phyloP scores from a whole-genome alignment of 2,113 vertebrate genomes.

The Microcebus murinus region DNA sequence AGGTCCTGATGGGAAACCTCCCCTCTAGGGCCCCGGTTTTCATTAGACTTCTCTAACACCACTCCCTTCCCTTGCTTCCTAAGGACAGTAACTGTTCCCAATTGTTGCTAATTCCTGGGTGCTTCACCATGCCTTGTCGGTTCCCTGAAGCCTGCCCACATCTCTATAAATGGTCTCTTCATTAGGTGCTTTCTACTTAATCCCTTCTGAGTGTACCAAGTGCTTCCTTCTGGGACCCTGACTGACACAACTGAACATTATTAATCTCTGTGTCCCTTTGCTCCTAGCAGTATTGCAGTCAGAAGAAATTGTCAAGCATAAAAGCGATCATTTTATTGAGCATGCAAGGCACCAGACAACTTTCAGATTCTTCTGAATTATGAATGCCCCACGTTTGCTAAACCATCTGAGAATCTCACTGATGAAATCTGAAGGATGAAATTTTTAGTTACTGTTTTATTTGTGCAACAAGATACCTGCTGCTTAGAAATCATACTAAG shows the following conservation, averaged over 20 bases:
- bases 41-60: not conserved
- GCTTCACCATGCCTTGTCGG: not conserved
- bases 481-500: conserved; percentile 3
- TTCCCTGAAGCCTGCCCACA: not conserved
- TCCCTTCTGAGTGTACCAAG: not conserved
- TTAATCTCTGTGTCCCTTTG: conserved; percentile 37
- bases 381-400: not conserved
- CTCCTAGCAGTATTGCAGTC: not conserved
- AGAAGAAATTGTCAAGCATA: not conserved
- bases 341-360: not conserved
- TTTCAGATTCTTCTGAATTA: conserved; percentile 52
- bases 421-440: not conserved
- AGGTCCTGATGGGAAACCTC: too few relatives aligned
- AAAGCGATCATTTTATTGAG: conserved; percentile 42
- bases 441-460: conserved; percentile 31
- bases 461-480: not conserved
- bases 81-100: not conserved
- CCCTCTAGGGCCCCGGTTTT: not conserved
- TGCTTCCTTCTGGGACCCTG: conserved; percentile 2
- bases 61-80: not conserved
- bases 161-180: not conserved
- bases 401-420: not conserved
- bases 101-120: not conserved
- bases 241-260: not conserved
- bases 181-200: not conserved